These are phyloP conservation scores for Dendrolimus pini DNA, from an alignment of 2,888 invertebrate species.

Conservation along the genomic window DNA sequence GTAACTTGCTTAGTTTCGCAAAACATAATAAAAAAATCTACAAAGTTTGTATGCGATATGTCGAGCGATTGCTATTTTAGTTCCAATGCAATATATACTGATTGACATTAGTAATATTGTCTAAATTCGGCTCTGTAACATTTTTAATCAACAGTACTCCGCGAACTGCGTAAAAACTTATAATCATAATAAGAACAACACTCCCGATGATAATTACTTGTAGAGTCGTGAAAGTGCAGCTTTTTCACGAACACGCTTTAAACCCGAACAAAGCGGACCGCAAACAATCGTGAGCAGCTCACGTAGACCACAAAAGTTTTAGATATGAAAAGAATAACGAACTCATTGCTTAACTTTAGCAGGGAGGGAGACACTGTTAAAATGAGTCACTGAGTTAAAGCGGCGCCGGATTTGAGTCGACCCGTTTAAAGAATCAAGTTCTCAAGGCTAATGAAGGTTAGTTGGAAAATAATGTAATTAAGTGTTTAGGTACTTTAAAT, in stretches of 20 bases:
- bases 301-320: constrained; percentile 18
- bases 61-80: too few species aligned
- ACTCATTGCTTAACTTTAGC: constrained; percentile 2
- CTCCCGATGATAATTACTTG: constrained; percentile 34
- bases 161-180: constrained; percentile 34
- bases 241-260: constrained; percentile 34
- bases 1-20: too few species aligned
- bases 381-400: constrained; percentile 5
- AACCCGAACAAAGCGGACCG: constrained; percentile 39
- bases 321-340: constrained; percentile 7
- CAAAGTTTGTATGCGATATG: too few species aligned
- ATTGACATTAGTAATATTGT: too few species aligned
- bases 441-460: not conserved
- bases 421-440: not conserved
- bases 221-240: constrained; percentile 55
- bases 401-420: constrained; percentile 3
- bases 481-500: too few species aligned
- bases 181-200: constrained; percentile 39
- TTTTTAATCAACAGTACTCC: too few species aligned
- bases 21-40: too few species aligned
- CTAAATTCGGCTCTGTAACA: too few species aligned
- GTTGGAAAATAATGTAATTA: too few species aligned
- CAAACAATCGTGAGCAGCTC: constrained; percentile 36
- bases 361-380: constrained; percentile 1
- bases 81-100: too few species aligned